A percentile compares a stretch with the other conserved stretches of the same genome.
phyloP scores from a whole-genome alignment of 2,888 invertebrate species.

The Melinaea marsaeus region DNA sequence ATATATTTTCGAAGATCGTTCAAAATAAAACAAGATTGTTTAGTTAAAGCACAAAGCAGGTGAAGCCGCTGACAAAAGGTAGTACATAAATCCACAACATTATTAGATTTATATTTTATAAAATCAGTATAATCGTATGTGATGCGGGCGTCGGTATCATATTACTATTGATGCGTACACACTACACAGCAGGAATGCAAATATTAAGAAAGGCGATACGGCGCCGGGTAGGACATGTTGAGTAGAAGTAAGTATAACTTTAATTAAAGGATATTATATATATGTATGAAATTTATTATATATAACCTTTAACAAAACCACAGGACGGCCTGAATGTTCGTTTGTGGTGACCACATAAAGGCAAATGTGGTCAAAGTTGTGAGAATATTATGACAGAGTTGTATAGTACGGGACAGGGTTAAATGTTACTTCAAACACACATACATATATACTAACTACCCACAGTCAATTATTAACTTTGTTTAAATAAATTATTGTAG shows the following conservation, averaged over 20 bases:
- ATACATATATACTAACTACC: background rate
- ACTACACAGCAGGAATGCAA: constrained; percentile 41
- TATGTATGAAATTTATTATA: constrained; percentile 23
- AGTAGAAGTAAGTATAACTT: background rate
- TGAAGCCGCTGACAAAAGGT: background rate
- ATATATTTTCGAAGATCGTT: no score
- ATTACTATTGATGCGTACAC: constrained; percentile 48
- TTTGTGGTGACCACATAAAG: constrained; percentile 30
- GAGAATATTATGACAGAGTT: constrained; percentile 21
- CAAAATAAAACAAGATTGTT: no score
- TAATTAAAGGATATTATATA: constrained; percentile 5
- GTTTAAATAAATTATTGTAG: no score
- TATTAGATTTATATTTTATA: constrained; percentile 7
- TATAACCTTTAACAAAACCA: constrained; percentile 31
- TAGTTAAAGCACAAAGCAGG: no score
- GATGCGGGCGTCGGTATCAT: constrained; percentile 34
- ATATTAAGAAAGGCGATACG: constrained; percentile 48
- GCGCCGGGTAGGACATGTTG: constrained; percentile 39
- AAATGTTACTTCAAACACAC: constrained; percentile 8
- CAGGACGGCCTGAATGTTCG: constrained; percentile 35
- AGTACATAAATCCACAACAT: no score
- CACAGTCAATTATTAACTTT: background rate
- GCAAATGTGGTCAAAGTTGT: constrained; percentile 27
- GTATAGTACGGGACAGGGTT: constrained; percentile 14
- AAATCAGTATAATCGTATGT: constrained; percentile 30